phyloP scores from a whole-genome alignment of 2,797 vertebrate genomes.

The Pangasius mekongensis region DNA sequence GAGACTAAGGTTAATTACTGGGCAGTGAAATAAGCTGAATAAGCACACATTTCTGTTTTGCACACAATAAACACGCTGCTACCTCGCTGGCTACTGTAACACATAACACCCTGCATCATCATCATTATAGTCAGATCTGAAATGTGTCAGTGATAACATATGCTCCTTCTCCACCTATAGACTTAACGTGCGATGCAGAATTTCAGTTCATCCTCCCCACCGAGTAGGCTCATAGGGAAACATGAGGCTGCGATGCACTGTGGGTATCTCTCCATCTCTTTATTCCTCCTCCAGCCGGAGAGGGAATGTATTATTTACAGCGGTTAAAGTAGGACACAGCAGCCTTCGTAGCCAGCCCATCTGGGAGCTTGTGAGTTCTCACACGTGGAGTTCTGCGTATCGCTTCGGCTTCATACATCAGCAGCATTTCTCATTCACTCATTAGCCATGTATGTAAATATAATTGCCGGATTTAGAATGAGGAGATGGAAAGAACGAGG shows the following conservation, averaged over 20 bases:
- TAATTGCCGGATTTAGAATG: constrained; percentile 45
- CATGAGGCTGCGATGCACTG: constrained; percentile 42
- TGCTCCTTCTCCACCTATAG: background rate
- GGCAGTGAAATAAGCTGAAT: constrained; percentile 31
- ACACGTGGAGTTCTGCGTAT: constrained; percentile 30
- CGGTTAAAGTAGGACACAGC: constrained; percentile 60
- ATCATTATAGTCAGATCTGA: background rate
- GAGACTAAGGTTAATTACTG: constrained; percentile 33
- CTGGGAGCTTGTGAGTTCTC: constrained; percentile 43
- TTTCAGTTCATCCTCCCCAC: constrained; percentile 20
- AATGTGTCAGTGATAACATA: constrained; percentile 29
- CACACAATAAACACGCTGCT: background rate
- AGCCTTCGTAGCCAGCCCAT: constrained; percentile 53
- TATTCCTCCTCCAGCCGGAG: constrained; percentile 50
- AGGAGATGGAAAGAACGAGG: background rate
- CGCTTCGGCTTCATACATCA: constrained; percentile 18
- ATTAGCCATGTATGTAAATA: constrained; percentile 41
- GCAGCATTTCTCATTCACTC: constrained; percentile 37
- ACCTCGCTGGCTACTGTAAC: background rate
- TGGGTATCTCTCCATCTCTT: constrained; percentile 59
- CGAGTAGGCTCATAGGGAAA: constrained; percentile 28
- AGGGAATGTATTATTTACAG: constrained; percentile 62
- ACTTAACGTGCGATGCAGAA: background rate
- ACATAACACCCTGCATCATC: background rate
- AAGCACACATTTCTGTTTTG: constrained; percentile 16